Conservation (phyloP, 2,797 vertebrate species). For the Aselliscus stoliczkanus region DNA sequence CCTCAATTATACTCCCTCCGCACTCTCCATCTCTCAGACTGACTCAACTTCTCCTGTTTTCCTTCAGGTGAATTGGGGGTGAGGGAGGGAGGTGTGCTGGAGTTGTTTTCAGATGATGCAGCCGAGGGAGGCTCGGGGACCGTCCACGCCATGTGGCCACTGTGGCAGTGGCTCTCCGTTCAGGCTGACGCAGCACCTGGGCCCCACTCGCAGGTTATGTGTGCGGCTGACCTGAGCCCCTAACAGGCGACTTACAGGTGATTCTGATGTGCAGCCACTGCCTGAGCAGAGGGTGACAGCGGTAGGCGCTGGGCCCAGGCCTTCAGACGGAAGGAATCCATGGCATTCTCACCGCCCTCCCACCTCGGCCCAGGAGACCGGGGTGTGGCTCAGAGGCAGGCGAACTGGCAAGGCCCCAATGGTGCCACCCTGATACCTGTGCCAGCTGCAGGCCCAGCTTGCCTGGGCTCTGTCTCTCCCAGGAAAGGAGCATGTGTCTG, state of each 20-base stretch:
- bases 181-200: background rate
- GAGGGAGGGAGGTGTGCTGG: accelerated
- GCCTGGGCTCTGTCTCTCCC: background rate
- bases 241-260: background rate
- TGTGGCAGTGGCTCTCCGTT: background rate
- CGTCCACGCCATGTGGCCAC: background rate
- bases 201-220: background rate
- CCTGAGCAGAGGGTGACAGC: background rate
- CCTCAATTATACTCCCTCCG: background rate
- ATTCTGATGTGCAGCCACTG: background rate
- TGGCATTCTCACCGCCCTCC: background rate
- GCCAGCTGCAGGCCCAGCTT: background rate
- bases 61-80: background rate
- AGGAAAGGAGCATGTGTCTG: background rate
- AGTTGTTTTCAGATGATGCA: background rate
- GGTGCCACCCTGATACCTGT: background rate
- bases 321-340: constrained; percentile 6
- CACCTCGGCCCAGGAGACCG: background rate
- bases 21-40: background rate
- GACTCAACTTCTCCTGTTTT: background rate
- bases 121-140: background rate
- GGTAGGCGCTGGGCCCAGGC: background rate
- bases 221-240: background rate
- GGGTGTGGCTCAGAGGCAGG: constrained; percentile 21
- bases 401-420: background rate